Base-by-base conservation (phyloP, 2,888 invertebrate genomes). In the Hypsopygia costalis region DNA sequence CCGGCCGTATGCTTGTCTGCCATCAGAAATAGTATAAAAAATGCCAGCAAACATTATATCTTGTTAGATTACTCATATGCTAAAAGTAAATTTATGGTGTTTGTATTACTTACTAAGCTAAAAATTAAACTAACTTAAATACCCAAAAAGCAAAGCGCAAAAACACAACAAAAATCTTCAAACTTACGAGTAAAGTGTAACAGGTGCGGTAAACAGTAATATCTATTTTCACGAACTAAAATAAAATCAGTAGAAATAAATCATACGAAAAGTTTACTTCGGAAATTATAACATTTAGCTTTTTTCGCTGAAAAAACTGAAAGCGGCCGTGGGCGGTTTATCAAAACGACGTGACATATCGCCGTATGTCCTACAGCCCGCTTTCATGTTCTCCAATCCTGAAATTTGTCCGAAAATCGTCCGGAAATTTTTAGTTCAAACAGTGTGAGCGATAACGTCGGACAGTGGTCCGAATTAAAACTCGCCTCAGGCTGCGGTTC, bases 331-430 rank as follows among this genome's bases (percentile, higher is more conserved):
- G 48, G 69, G 62, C 67, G 52, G 63, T 71, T 66, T 74, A 69
- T 78, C 73, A 71, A 52, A 67, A 51, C 58, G 57, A 45, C 47
- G 65, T n/a, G 68, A 63, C 70, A 62, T 74, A 70, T 70, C 67
- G 62, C 66, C 60, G 56, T 58, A 56, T 56, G 57, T 58, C 53
- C 53, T 36, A 50, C 51, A 58, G 52, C 53, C 56, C 16, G 16
- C 16, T 4, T 2, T 49, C 52, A 47, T 50, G 51, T 55, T 56
- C 47, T 49, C 47, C 49, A 59, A 55, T 49, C 39, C 52, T 37
- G 41, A 55, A 58, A 55, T 54, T 52, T 51, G 39, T 42, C 43
- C 43, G 41, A 66, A 62, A 62, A 62, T 47, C 49, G 34, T 32
- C 46, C 39, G 42, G 45, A 43, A 45, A 49, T 62, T 64, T 70